phyloP scores from a whole-genome alignment of 2,888 invertebrate species.

The Candidula unifasciata region DNA sequence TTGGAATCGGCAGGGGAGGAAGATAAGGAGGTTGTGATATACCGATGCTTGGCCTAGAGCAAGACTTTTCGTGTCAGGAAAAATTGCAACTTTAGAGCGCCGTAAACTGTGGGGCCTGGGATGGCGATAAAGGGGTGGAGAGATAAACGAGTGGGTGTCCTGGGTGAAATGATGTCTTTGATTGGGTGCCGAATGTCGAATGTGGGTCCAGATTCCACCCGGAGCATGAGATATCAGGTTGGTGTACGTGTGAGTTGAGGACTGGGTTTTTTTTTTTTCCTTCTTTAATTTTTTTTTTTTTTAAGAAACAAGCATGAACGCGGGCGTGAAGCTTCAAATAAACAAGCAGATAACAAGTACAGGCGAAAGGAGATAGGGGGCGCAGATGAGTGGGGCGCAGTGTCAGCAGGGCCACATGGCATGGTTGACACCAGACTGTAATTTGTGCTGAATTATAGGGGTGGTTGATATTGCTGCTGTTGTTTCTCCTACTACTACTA shows the following conservation, averaged over 20 bases:
- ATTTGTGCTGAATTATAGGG: not conserved
- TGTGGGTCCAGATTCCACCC: not conserved
- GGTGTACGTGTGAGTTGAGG: not conserved
- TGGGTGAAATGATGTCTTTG: slow-evolving; percentile 31
- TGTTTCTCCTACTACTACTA: too few species aligned
- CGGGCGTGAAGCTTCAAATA: not conserved
- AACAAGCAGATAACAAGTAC: not conserved
- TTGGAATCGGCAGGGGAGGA: slow-evolving; percentile 39
- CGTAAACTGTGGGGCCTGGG: slow-evolving; percentile 37
- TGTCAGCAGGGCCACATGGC: not conserved
- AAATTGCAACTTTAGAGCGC: slow-evolving; percentile 42
- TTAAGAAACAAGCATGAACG: not conserved
- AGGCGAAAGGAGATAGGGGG: slow-evolving; percentile 1
- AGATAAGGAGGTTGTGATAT: slow-evolving; percentile 37
- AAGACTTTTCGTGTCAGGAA: slow-evolving; percentile 39
- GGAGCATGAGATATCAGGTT: not conserved
- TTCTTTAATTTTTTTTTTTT: too few species aligned
- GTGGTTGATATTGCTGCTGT: too few species aligned
- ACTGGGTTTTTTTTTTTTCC: not conserved
- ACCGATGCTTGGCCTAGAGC: not conserved
- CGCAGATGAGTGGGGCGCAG: not conserved
- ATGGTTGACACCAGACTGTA: too few species aligned
- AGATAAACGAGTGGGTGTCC: slow-evolving; percentile 19
- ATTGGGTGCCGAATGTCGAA: slow-evolving; percentile 26
- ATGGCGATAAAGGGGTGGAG: slow-evolving; percentile 28